Evolutionary conservation across 1,140 invertebrate genomes (phyloP), one percentile per base, ranked within the genome.

Genomic region (Drosophila parvula): DNA sequence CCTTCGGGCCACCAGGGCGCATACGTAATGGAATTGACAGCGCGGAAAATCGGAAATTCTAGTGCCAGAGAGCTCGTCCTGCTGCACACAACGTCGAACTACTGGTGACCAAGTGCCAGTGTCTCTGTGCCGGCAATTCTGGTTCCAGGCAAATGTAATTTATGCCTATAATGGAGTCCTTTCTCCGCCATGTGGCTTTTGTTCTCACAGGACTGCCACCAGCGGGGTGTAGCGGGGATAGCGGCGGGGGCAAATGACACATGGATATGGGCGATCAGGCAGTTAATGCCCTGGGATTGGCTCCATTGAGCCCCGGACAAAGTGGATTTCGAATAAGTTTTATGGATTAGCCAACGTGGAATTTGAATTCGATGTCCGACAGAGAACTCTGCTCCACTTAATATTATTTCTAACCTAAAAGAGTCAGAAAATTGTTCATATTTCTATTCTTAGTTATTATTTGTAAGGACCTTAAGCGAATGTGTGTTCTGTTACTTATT

Each of bases 11-110:
- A 34, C 22, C 63, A 59, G 41, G 80, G 48, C 74, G 70, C 61
- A 79, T 83, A 83, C 77, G 65, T 84, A 84, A 77, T 84, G 64
- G 63, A 85, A 77, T 84, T 80, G 63, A 74, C 81, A 70, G 65
- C 40, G 71, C 77, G 57, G 68, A 78, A 84, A 84, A 84, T 84
- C 81, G 78, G 68, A 81, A 84, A 78, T 78, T 74, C 67, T 59
- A 78, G 74, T 41, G 43, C 51, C 70, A 30, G n/a, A 18, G 36
- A 5, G 36, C 36, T 68, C 28, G 48, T 57, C 18, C 67, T 56
- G 53, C 47, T 36, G 56, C 77, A 68, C 43, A 60, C 50, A 65
- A 41, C 47, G 32, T 11, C 38, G 61, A 67, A 63, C 36, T 58
- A 63, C 36, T 58, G 10, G 22, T 34, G 61, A 61, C 63, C 65